Evolutionary conservation across 2,113 vertebrate species (phyloP).

Genomic region (Lepisosteus oculatus): DNA sequence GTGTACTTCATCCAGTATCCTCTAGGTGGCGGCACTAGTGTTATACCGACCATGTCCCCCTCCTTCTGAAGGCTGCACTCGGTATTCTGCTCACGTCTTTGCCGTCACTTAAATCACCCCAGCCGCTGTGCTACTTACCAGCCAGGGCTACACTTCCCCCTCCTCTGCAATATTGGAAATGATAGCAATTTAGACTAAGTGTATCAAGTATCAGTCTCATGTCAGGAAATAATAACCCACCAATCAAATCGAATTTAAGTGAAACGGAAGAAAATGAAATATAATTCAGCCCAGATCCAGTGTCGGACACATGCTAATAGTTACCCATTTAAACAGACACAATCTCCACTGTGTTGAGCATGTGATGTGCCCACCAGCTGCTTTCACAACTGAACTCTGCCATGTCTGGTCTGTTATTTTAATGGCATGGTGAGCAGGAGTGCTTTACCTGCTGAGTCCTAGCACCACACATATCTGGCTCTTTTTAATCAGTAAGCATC

Average conservation of each 20-base stretch:
- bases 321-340: conserved; percentile 21
- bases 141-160: conserved; percentile 9
- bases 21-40: conserved; percentile 16
- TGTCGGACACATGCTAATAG: conserved; percentile 28
- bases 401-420: neutral
- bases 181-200: conserved; percentile 40
- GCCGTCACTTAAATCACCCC: neutral
- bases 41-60: neutral
- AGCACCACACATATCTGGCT: no score
- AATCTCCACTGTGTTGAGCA: neutral
- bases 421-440: neutral
- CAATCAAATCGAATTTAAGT: conserved; percentile 38
- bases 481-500: no score
- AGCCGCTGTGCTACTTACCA: neutral
- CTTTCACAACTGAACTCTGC: neutral
- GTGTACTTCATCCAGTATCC: neutral
- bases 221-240: conserved; percentile 43
- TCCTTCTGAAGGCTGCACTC: neutral
- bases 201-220: conserved; percentile 39
- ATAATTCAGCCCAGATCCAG: conserved; percentile 15
- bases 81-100: neutral
- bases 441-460: no score
- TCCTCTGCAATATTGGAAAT: conserved; percentile 35
- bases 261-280: conserved; percentile 32
- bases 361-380: neutral